Conservation (phyloP, 2,888 invertebrate species). For the Limnephilus marmoratus region DNA sequence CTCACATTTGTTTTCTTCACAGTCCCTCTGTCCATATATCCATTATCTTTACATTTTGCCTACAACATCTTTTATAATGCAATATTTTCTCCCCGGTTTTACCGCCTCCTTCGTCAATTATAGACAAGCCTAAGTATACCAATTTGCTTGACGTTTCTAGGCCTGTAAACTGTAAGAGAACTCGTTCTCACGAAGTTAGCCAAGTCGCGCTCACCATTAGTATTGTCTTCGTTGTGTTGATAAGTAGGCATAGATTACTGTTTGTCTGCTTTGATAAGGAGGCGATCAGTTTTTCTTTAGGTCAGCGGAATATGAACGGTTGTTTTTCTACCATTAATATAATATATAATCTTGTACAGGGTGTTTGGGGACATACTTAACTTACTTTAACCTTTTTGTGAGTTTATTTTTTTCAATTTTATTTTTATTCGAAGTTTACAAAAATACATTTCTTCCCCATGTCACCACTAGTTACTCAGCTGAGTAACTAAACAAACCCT, state of each 20-base stretch:
- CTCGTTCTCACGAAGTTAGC: not conserved
- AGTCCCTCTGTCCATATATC: not conserved
- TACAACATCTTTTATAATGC: not conserved
- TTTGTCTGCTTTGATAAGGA: not conserved
- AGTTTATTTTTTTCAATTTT: too few relatives aligned
- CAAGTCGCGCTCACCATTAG: not conserved
- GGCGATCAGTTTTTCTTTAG: not conserved
- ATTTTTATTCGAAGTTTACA: too few relatives aligned
- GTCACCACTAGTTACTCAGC: too few relatives aligned
- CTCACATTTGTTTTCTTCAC: not conserved
- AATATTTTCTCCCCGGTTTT: not conserved
- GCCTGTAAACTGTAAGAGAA: not conserved
- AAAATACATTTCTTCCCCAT: too few relatives aligned
- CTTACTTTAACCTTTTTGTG: too few relatives aligned
- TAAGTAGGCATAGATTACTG: not conserved
- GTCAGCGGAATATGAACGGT: not conserved
- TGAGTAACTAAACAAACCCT: too few relatives aligned
- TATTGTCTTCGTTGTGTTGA: not conserved
- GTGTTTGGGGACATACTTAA: too few relatives aligned
- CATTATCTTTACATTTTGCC: not conserved
- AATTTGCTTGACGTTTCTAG: not conserved
- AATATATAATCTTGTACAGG: too few relatives aligned
- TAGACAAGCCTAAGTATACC: not conserved
- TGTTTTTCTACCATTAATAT: not conserved
- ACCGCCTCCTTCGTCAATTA: not conserved